These are phyloP conservation scores for Anas platyrhynchos DNA, from an alignment of 2,113 vertebrate genomes.

Conservation along the genomic window DNA sequence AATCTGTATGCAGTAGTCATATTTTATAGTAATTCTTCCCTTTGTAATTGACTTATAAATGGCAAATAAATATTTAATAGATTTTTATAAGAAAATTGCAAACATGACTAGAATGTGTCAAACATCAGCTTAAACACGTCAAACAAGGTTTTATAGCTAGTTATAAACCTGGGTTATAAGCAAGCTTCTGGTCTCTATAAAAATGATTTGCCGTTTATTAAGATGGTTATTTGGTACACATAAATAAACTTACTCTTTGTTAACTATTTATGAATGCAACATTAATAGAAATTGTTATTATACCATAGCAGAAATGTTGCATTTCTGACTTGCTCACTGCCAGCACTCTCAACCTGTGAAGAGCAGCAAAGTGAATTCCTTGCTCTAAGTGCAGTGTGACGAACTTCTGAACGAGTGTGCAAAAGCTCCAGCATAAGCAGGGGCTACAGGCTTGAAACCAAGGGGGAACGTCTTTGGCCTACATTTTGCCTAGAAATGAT, in stretches of 20 bases:
- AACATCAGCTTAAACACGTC: background rate
- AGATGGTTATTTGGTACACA: background rate
- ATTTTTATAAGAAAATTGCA: conserved; percentile 16
- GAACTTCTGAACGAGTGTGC: rapidly evolving
- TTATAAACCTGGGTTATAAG: conserved; percentile 2
- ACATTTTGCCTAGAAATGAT: background rate
- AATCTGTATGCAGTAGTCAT: background rate
- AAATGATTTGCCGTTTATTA: conserved; percentile 26
- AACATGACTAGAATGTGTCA: background rate
- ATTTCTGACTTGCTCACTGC: background rate
- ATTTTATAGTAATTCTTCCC: background rate
- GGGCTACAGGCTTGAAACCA: background rate
- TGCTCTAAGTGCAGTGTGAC: background rate
- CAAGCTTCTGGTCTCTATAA: conserved; percentile 16
- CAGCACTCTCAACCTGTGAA: background rate
- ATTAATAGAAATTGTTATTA: background rate
- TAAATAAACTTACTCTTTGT: background rate
- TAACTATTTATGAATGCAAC: background rate
- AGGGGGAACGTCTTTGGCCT: background rate
- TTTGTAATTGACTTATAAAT: conserved; percentile 9
- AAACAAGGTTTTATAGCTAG: background rate
- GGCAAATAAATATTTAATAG: conserved; percentile 44
- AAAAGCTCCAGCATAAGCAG: background rate
- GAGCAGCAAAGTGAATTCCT: background rate
- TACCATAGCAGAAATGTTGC: background rate